Conservation (phyloP, 2,797 vertebrate species). For the Typhlichthys eigenmanni region DNA sequence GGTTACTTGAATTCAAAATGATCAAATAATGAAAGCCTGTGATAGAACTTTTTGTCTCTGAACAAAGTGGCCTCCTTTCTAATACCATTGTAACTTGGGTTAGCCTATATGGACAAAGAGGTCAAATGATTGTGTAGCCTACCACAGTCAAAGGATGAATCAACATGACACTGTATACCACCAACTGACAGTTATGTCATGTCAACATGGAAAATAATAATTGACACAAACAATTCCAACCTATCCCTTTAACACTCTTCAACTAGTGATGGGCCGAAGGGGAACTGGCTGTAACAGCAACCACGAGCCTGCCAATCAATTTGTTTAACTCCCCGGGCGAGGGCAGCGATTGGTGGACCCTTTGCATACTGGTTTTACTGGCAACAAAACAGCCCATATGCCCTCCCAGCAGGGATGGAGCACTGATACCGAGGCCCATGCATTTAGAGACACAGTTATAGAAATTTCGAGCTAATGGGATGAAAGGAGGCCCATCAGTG, state of each 20-base stretch:
- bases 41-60: no score
- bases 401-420: conserved; percentile 70
- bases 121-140: no score
- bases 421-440: conserved; percentile 66
- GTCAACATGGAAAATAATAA: no score
- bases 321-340: conserved; percentile 80
- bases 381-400: conserved; percentile 79
- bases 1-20: no score
- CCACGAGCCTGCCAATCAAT: conserved; percentile 78
- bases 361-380: conserved; percentile 67
- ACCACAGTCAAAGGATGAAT: no score
- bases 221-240: conserved; percentile 14
- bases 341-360: conserved; percentile 73
- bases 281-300: conserved; percentile 61
- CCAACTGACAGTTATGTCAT: no score
- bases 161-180: no score
- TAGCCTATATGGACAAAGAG: no score
- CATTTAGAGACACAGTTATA: conserved; percentile 72
- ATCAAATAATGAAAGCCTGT: no score
- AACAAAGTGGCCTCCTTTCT: no score
- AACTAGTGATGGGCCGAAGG: conserved; percentile 41
- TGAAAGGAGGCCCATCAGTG: conserved; percentile 72
- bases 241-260: conserved; percentile 39
- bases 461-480: conserved; percentile 74
- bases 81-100: no score